Evolutionary conservation across 2,113 vertebrate genomes (phyloP), one percentile per base, ranked within the genome.

Genomic region (Caranx melampygus): DNA sequence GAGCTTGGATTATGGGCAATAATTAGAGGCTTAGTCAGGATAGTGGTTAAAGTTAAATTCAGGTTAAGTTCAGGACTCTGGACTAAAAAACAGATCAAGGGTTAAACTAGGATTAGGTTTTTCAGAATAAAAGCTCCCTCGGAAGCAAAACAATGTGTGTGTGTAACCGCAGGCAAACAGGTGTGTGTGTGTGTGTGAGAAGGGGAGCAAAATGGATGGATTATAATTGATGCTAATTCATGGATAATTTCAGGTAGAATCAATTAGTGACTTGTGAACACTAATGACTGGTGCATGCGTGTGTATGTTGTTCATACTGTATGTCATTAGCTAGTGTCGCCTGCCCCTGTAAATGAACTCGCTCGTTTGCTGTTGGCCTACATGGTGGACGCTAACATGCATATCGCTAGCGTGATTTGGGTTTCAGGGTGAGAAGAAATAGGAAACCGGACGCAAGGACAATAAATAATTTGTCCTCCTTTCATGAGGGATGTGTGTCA

Each of bases 401-500:
- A 64, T 54, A 59, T 75, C n/a, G n/a, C 18, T 47, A 20, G 73
- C 69, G 68, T 8, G 62, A 79, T 85, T 78, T 52, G 82, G 59
- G 68, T 77, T 77, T 81, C 60, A 11, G 60, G 55, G 72, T 59
- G 76, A 74, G 21, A 61, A 52, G 65, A 83, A 81, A 79, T 26
- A 78, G 52, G 37, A 77, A 88, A 81, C 65, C 47, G 72, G 78
- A 88, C 67, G 35, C n/a, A 21, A 64, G 85, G 87, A 91, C 90
- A 91, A 89, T 92, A 87, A 92, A 92, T 90, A 89, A 90, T 89
- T 87, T 93, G 91, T 79, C 82, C 87, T 83, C 83, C 82, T 91
- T 92, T 87, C 83, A 88, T 74, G 63, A 79, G 54, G 66, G 85
- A 86, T 89, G 86, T 92, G 91, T 90, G 91, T 87, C 89, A 83